These are phyloP conservation scores for Scomber scombrus DNA, from an alignment of 2,113 vertebrate genomes.

Conservation along the genomic window DNA sequence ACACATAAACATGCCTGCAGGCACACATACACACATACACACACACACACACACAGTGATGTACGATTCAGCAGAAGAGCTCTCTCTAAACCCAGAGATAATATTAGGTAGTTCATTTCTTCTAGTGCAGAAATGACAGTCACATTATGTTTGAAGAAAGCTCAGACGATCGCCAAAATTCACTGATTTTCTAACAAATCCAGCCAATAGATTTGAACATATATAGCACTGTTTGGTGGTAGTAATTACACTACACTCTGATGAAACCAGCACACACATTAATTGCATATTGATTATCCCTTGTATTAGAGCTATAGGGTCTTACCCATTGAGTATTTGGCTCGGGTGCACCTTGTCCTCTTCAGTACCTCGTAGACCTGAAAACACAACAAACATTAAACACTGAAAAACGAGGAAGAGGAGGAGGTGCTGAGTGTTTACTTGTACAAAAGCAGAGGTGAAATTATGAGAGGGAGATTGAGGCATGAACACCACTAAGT, in stretches of 20 bases:
- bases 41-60: constrained; percentile 3
- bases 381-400: constrained; percentile 13
- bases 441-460: neutral
- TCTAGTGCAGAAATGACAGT: no score
- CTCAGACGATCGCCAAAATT: no score
- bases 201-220: no score
- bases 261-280: neutral
- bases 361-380: constrained; percentile 97
- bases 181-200: no score
- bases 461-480: neutral
- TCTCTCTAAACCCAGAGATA: neutral
- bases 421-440: neutral
- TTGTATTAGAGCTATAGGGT: neutral
- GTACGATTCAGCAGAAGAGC: neutral
- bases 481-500: neutral
- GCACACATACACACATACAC: constrained; percentile 10
- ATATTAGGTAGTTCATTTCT: no score
- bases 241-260: neutral
- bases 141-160: no score
- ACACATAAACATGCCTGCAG: neutral
- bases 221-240: neutral
- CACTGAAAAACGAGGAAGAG: neutral
- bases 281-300: constrained; percentile 23
- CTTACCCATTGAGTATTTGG: constrained; percentile 95
- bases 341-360: constrained; percentile 90